A percentile compares a stretch with the other conserved stretches of the same genome.
Conservation (phyloP, 2,797 vertebrate species). For the Pangasius mekongensis region DNA sequence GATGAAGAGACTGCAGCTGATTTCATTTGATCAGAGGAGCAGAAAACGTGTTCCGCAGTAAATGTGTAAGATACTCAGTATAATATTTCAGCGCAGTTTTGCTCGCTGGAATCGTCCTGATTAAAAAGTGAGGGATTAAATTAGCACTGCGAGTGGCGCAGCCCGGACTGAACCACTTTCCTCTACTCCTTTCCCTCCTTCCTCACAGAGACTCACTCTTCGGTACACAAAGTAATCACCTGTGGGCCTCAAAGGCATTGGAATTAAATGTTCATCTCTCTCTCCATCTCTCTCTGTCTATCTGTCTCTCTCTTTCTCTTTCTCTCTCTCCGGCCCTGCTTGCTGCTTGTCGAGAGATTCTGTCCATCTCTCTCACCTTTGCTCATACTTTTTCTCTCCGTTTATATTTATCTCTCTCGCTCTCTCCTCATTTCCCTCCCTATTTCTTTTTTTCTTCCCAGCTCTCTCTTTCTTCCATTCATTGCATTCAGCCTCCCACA, state of each 20-base stretch:
- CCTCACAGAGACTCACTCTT: not conserved
- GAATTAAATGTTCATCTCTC: not conserved
- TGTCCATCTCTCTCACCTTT: not conserved
- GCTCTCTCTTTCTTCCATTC: not conserved
- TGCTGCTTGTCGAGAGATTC: not conserved
- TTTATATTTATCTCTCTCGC: not conserved
- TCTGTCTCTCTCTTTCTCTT: not conserved
- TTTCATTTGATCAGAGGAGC: not conserved
- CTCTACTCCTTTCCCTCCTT: not conserved
- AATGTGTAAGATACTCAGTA: not conserved
- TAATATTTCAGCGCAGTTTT: not conserved
- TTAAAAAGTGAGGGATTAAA: not conserved
- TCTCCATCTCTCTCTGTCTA: not conserved
- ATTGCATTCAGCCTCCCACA: not conserved
- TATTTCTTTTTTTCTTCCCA: not conserved
- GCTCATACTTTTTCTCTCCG: conserved; percentile 40
- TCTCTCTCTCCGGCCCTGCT: not conserved
- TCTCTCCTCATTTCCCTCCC: not conserved
- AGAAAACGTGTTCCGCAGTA: not conserved
- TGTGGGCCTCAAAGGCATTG: not conserved
- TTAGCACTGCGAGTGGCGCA: not conserved
- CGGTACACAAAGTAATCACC: not conserved
- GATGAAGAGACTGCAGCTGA: not conserved
- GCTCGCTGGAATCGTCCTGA: not conserved
- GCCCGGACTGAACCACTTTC: not conserved